These are phyloP conservation scores for Melinaea marsaeus DNA, from an alignment of 2,888 invertebrate species.

Conservation along the genomic window DNA sequence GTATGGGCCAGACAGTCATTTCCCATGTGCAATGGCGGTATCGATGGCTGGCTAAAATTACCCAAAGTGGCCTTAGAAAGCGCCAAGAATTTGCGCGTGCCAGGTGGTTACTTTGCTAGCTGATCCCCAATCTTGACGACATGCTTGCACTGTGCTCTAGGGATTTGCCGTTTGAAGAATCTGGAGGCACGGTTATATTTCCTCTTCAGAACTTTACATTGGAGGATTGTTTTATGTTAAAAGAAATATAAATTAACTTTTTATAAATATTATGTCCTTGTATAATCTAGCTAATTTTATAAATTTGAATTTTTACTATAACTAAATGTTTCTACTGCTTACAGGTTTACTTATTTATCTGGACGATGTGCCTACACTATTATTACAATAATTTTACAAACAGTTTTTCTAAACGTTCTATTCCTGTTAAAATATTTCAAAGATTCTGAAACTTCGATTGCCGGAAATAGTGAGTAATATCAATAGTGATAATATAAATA, in stretches of 20 bases:
- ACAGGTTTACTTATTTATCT: conserved; percentile 50
- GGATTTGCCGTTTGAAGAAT: no score
- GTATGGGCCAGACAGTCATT: no score
- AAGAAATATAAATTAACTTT: background rate
- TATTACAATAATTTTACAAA: conserved; percentile 42
- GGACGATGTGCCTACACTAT: conserved; percentile 46
- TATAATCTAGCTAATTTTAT: background rate
- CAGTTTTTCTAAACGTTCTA: conserved; percentile 28
- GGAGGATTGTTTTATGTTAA: background rate
- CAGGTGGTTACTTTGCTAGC: no score
- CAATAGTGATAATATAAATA: background rate
- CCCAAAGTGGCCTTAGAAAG: no score
- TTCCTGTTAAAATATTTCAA: conserved; percentile 41
- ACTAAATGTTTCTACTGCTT: conserved; percentile 15
- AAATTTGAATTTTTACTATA: background rate
- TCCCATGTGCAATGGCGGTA: no score
- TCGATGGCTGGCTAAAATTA: no score
- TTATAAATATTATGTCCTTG: background rate
- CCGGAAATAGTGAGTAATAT: conserved; percentile 45
- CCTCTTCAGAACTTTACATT: no score
- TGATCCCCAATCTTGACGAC: no score
- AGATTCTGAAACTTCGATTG: conserved; percentile 39
- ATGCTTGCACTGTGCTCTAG: no score
- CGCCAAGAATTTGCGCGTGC: no score
- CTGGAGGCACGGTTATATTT: no score